A percentile compares a stretch with the other conserved stretches of the same genome.
Evolutionary conservation across 2,888 invertebrate species (phyloP).

Genomic region (Tigriopus californicus): DNA sequence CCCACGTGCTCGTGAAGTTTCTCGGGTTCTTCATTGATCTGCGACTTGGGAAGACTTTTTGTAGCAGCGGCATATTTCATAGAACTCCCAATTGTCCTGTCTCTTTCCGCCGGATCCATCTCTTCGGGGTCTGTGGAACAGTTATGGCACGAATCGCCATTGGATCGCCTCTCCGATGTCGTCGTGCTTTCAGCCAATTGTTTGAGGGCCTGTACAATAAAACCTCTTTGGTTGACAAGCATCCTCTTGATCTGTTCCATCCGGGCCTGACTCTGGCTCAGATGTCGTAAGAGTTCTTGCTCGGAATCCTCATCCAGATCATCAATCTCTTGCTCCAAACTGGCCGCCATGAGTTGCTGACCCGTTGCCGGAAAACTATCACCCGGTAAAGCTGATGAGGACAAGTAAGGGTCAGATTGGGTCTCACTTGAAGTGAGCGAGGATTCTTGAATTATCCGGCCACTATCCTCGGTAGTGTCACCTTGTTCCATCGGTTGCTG

Average conservation of each 20-base stretch:
- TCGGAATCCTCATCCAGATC: neutral
- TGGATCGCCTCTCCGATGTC: neutral
- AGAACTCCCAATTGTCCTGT: neutral
- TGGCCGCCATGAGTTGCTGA: neutral
- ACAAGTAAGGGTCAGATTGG: neutral
- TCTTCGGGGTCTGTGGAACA: neutral
- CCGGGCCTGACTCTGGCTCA: constrained; percentile 3
- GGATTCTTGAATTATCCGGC: neutral
- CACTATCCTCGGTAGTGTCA: neutral
- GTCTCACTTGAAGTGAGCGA: neutral
- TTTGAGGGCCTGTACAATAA: constrained; percentile 3
- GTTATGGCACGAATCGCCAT: neutral
- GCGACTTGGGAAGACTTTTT: neutral
- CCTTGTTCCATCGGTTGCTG: neutral
- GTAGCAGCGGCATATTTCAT: no score
- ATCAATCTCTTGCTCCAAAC: neutral
- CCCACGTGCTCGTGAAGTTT: neutral
- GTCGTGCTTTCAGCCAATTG: neutral
- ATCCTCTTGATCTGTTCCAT: constrained; percentile 11
- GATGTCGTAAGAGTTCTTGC: neutral
- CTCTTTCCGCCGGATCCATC: neutral
- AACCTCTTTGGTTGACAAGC: constrained; percentile 11
- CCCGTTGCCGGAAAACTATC: neutral
- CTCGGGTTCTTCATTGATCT: neutral
- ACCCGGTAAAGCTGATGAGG: neutral